Conservation (phyloP, 2,888 invertebrate genomes). For the Tubulanus polymorphus region DNA sequence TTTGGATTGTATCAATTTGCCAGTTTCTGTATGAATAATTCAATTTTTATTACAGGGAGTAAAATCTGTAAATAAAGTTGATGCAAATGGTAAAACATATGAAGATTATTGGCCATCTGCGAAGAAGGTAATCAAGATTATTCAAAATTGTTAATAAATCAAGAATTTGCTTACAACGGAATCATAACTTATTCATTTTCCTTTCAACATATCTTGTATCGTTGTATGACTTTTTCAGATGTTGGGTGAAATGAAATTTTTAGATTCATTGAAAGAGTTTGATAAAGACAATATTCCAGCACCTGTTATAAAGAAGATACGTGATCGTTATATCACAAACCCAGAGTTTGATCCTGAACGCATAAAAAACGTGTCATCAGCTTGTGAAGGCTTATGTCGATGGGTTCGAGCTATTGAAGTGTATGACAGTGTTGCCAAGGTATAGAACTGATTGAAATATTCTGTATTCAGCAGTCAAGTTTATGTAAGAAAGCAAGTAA, state of each 20-base stretch:
- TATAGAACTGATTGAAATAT: constrained; percentile 17
- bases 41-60: constrained; percentile 15
- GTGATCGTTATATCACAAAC: constrained; percentile 43
- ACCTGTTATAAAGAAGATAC: constrained; percentile 44
- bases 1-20: neutral
- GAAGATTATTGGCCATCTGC: constrained; percentile 52
- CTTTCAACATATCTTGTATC: too few relatives aligned
- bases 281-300: constrained; percentile 52
- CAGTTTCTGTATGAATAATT: neutral
- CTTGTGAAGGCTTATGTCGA: constrained; percentile 52
- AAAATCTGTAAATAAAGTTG: constrained; percentile 46
- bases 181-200: too few relatives aligned
- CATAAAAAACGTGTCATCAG: constrained; percentile 51
- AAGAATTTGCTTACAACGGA: too few relatives aligned
- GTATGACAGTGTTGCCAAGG: constrained; percentile 50
- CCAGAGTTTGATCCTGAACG: constrained; percentile 49
- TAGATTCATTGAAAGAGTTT: constrained; percentile 49
- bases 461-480: too few relatives aligned
- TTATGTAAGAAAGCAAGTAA: too few relatives aligned
- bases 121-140: constrained; percentile 50
- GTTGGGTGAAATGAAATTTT: constrained; percentile 50
- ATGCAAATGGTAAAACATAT: constrained; percentile 36
- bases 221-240: constrained; percentile 42
- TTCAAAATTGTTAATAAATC: too few relatives aligned
- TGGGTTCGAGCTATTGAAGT: constrained; percentile 51